These are phyloP conservation scores for Thamnaconus septentrionalis DNA, from an alignment of 2,113 vertebrate species.

Conservation along the genomic window DNA sequence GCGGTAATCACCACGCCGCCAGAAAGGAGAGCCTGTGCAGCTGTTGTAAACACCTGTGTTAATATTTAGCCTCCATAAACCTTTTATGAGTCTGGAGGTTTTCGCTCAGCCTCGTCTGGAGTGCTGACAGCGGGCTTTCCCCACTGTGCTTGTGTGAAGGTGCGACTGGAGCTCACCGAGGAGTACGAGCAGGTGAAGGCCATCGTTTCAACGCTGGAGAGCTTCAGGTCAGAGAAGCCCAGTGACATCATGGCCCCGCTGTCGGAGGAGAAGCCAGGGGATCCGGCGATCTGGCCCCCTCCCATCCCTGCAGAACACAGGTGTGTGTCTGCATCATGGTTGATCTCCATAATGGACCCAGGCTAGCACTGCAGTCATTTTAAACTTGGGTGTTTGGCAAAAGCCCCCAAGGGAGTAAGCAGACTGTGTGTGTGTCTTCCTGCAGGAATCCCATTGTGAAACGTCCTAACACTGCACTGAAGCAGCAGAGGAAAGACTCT, in stretches of 20 bases:
- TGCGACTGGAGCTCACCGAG: conserved; percentile 88
- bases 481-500: conserved; percentile 85
- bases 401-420: background rate
- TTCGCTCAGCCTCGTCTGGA: background rate
- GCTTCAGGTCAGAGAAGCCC: conserved; percentile 90
- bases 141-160: conserved; percentile 69
- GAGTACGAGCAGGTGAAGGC: conserved; percentile 95
- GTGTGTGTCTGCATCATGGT: conserved; percentile 56
- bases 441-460: conserved; percentile 79
- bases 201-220: conserved; percentile 89
- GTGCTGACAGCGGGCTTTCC: background rate
- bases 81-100: background rate
- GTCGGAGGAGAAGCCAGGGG: conserved; percentile 81
- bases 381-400: too few species aligned
- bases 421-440: background rate
- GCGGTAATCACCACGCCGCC: too few species aligned
- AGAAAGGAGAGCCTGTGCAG: too few species aligned
- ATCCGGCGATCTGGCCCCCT: conserved; percentile 93
- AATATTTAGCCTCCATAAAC: background rate
- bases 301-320: conserved; percentile 94
- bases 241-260: conserved; percentile 81
- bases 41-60: too few species aligned
- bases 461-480: conserved; percentile 82
- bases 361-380: too few species aligned
- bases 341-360: too few species aligned